These are phyloP conservation scores for Paramormyrops kingsleyae DNA, from an alignment of 2,113 vertebrate species.

Conservation along the genomic window DNA sequence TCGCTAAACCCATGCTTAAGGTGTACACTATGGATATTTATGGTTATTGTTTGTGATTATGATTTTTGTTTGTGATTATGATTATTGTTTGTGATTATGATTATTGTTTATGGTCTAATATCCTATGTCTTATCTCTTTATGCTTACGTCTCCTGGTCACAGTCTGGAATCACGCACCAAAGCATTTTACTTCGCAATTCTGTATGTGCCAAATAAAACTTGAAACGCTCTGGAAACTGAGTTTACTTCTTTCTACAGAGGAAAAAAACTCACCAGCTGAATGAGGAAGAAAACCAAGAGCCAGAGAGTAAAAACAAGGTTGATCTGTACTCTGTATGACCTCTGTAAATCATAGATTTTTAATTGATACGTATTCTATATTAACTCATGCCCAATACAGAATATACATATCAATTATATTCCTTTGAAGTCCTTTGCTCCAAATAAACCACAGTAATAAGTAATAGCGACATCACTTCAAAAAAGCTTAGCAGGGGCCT, in stretches of 20 bases:
- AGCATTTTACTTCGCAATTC: neutral
- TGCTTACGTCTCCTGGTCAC: neutral
- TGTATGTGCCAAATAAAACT: neutral
- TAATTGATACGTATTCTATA: neutral
- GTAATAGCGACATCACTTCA: neutral
- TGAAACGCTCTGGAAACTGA: neutral
- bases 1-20: neutral
- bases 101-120: neutral
- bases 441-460: slow-evolving; percentile 5
- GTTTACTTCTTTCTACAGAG: neutral
- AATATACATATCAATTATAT: neutral
- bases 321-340: neutral
- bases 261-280: neutral
- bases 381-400: neutral
- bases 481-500: neutral
- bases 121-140: neutral
- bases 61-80: neutral
- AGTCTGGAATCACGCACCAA: neutral
- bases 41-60: neutral
- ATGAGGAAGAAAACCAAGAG: neutral
- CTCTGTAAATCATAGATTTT: neutral
- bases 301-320: neutral
- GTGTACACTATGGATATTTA: neutral
- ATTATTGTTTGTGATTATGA: neutral
- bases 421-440: neutral